Percentiles rank a stretch among this genome's conserved stretches.
phyloP scores from a whole-genome alignment of 1,140 invertebrate species.

The Lasaia peninsularis region DNA sequence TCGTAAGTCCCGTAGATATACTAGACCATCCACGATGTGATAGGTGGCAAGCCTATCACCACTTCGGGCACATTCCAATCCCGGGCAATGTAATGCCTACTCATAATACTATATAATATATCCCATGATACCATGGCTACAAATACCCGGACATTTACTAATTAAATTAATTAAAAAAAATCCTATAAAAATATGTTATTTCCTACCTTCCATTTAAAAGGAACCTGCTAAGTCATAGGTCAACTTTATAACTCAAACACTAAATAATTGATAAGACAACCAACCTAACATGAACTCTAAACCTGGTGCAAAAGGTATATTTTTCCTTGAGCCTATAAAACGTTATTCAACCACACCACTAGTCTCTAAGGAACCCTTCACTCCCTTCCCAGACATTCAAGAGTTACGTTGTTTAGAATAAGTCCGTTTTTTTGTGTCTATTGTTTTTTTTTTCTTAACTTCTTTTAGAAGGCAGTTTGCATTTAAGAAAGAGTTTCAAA shows the following conservation, averaged over 20 bases:
- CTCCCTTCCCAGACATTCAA: conserved; percentile 9
- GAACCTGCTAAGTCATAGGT: conserved; percentile 1
- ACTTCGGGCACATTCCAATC: too few species aligned
- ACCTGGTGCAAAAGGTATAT: not conserved
- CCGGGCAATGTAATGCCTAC: too few species aligned
- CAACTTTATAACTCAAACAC: conserved; percentile 3
- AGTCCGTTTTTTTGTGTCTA: not conserved
- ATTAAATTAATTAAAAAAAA: too few species aligned
- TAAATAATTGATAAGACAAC: not conserved
- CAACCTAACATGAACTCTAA: not conserved
- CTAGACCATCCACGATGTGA: too few species aligned
- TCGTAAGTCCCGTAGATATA: too few species aligned
- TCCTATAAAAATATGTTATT: not conserved
- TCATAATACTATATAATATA: too few species aligned
- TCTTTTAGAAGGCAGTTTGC: not conserved
- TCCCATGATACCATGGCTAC: too few species aligned
- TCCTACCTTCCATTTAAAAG: not conserved
- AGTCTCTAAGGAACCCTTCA: not conserved
- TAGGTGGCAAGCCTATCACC: too few species aligned
- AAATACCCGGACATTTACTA: too few species aligned
- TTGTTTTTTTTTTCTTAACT: not conserved
- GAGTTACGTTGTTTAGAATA: conserved; percentile 3
- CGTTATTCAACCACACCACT: not conserved
- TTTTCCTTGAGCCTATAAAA: not conserved
- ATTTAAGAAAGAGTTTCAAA: too few species aligned